A percentile compares a stretch with the other conserved stretches of the same genome.
These are phyloP conservation scores for Clusia tigrina DNA, from an alignment of 2,888 invertebrate genomes.

Conservation along the genomic window DNA sequence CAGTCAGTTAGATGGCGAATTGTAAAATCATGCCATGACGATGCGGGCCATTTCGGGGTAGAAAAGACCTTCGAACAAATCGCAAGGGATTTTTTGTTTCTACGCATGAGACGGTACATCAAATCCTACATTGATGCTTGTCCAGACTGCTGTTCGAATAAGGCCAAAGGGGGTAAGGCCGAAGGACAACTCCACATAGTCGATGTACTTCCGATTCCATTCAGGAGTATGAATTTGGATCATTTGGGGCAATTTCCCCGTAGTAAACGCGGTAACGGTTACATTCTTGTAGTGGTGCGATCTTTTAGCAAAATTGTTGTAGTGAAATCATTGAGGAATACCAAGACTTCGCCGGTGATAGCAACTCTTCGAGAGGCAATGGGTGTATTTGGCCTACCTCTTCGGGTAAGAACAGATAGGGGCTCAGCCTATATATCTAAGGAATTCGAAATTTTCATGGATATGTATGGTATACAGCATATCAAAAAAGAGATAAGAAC, in stretches of 20 bases:
- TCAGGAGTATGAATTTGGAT: constrained; percentile 34
- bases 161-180: constrained; percentile 25
- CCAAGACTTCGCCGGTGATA: constrained; percentile 21
- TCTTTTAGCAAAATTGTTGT: background rate
- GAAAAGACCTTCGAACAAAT: constrained; percentile 36
- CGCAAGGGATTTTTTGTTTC: constrained; percentile 38
- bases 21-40: constrained; percentile 35
- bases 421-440: background rate
- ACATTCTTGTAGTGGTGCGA: background rate
- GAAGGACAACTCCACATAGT: constrained; percentile 27
- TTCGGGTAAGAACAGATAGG: background rate
- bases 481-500: too few relatives aligned
- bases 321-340: constrained; percentile 15
- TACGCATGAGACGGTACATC: constrained; percentile 31
- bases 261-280: constrained; percentile 20
- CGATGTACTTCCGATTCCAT: constrained; percentile 29
- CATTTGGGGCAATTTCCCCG: constrained; percentile 39
- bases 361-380: background rate
- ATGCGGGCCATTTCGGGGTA: constrained; percentile 33
- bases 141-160: constrained; percentile 34
- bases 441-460: background rate
- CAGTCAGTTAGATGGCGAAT: constrained; percentile 31
- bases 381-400: background rate
- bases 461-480: background rate
- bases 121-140: constrained; percentile 34